Evolutionary conservation across 2,888 invertebrate species (phyloP), one percentile per base, ranked within the genome.

Genomic region (Leptogaster cylindrica): DNA sequence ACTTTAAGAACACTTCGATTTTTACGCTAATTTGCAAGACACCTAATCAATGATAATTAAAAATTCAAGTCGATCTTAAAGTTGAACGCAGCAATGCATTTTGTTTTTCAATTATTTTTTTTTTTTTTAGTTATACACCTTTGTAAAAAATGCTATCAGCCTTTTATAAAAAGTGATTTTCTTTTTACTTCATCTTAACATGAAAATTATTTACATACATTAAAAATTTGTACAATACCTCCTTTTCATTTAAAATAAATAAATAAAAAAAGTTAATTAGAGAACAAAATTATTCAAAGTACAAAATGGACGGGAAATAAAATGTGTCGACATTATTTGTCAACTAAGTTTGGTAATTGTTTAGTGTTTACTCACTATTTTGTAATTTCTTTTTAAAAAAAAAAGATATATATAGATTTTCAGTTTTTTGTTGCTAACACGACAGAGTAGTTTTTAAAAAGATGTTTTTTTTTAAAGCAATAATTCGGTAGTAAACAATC

Each of bases 271-370:
- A 39, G 25, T 23, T 20, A 5, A 16, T 14, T 39, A 46, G 20
- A 46, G 6, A n/a, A n/a, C 14, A 58, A 58, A 58, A 41, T 33
- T 51, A 52, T 52, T 39, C 25, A 14, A 58, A 58, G 58, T 58
- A 58, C 58, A 58, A 58, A 58, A 58, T 58, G 58, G 58, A 58
- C 58, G 58, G 58, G 58, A 58, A 58, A 58, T 25, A 39, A 39
- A 58, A 58, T 58, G 33, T 58, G 23, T 58, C 2, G 27, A 39
- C 36, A 41, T 41, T 39, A 39, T 23, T 58, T 12, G 20, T 39
- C 10, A 58, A 36, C 25, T 36, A 39, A 58, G 41, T 25, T 41
- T 39, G 12, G 23, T 55, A 39, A 20, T 31, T 12, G 5, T 55
- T 55, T 33, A 10, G n/a, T 58, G 20, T 36, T 58, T 36, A n/a